Evolutionary conservation across 1,140 invertebrate species (phyloP), one percentile per base, ranked within the genome.

Genomic region (Tachypleus tridentatus): DNA sequence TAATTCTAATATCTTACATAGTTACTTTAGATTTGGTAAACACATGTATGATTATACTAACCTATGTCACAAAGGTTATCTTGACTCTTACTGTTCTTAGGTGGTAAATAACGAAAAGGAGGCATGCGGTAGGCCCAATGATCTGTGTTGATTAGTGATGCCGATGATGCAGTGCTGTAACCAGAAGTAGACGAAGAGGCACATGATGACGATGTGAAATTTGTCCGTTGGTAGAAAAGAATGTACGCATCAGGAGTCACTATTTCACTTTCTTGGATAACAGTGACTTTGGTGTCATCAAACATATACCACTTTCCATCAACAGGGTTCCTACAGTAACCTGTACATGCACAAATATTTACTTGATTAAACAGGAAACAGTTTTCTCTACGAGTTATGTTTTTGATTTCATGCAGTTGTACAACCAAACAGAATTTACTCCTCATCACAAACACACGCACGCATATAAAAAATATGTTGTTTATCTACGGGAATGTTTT

Each of bases 251-350:
- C 84, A 72, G 88, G 85, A 66, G 92, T 90, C 7, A 92, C 85
- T 5, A 97, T 79, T 73, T 91, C 82, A 70, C 79, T 78, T 63
- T 86, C 83, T 67, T 85, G 81, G 1, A 97, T 84, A 56, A 84
- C 82, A 11, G 85, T 85, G 0, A 97, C 93, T 67, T 86, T 83
- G 0, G 91, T 89, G 76, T 98, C 96, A 74, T 98, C 96, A 76
- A 91, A 98, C 67, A 88, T 87, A 76, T 95, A 94, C 96, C 96
- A 98, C 71, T 87, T 86, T 7, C 85, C 85, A 75, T 97, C 92
- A 69, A 94, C 89, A 0, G 93, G 92, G 79, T 97, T 97, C 71
- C 88, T 87, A 75, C 94, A 98, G 67, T 88, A 93, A 85, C 83
- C 84, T 70, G 93, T 98, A 57, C 76, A 76, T 66, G 71, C 62